These are phyloP conservation scores for Busseola fusca DNA, from an alignment of 2,888 invertebrate genomes.

Conservation along the genomic window DNA sequence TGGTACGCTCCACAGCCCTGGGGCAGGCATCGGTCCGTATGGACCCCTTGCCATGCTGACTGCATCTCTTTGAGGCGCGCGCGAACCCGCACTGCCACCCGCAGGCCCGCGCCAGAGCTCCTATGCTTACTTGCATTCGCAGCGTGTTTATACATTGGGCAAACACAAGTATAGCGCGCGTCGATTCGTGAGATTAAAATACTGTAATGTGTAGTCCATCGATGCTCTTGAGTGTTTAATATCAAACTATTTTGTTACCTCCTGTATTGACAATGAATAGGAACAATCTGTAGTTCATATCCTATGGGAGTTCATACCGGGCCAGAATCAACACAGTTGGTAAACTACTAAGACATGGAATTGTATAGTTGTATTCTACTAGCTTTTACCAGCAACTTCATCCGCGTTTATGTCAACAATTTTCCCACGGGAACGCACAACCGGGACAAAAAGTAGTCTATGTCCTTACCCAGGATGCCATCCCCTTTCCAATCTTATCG, in stretches of 20 bases:
- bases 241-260: conserved; percentile 13
- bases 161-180: neutral
- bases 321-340: conserved; percentile 8
- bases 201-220: neutral
- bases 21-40: too few relatives aligned
- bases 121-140: neutral
- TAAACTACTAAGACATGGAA: neutral
- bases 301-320: conserved; percentile 17
- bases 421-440: neutral
- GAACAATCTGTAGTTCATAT: conserved; percentile 15
- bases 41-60: too few relatives aligned
- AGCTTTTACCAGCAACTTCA: neutral
- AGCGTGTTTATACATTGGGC: neutral
- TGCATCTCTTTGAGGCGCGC: too few relatives aligned
- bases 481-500: neutral
- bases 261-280: conserved; percentile 24
- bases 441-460: neutral
- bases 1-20: too few relatives aligned
- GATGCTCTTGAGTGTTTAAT: conserved; percentile 13
- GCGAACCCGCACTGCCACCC: too few relatives aligned
- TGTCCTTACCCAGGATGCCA: neutral
- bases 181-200: neutral
- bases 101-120: too few relatives aligned
- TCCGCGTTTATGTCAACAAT: neutral
- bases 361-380: conserved; percentile 6